Base-by-base conservation (phyloP, 2,113 vertebrate species). In the Dipodomys ordii region DNA sequence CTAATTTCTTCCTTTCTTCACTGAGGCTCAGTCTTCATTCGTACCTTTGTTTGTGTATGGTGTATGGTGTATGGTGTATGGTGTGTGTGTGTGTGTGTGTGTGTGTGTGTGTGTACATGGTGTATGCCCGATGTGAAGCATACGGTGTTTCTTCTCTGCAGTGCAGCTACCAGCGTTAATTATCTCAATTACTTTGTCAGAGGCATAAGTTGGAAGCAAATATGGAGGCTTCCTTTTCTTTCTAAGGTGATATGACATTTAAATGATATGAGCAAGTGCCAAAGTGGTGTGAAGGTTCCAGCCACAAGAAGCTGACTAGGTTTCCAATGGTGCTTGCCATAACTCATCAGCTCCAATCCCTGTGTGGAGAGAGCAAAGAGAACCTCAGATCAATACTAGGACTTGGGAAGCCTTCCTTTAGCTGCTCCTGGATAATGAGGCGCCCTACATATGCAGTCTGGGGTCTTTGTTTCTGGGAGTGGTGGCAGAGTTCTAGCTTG, bases 241-340 rank as follows among this genome's bases (percentile, higher is more conserved):
- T 97, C 84, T 95, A 96, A 96, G 92, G 69, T 97, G 94, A 95
- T 95, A 98, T 98, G 97, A 96, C 78, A 96, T 91, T 85, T 89
- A 98, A 97, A 97, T 1, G 22, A 97, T 97, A 97, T 98, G 96
- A 93, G 95, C 79, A 97, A 76, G 93, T 98, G 97, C 93, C 97
- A 98, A 96, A 97, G 64, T 91, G 97, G 98, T 97, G 87, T 95
- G 92, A 96, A 95, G 82, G 74, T 64, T 93, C 72, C 35, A 32
- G 46, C 60, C 86, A 35, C 88, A 96, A 97, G 88, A 94, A 97
- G 96, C 65, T 98, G 97, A 97, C 95, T 97, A 96, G 62, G 95
- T 98, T 98, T 96, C 96, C 88, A 91, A 87, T 97, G 92, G 87
- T 74, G 28, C 71, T 92, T 98, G 97, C 98, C 98, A 97, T 98